phyloP scores from a whole-genome alignment of 1,140 invertebrate genomes.

The Megathymus violae region DNA sequence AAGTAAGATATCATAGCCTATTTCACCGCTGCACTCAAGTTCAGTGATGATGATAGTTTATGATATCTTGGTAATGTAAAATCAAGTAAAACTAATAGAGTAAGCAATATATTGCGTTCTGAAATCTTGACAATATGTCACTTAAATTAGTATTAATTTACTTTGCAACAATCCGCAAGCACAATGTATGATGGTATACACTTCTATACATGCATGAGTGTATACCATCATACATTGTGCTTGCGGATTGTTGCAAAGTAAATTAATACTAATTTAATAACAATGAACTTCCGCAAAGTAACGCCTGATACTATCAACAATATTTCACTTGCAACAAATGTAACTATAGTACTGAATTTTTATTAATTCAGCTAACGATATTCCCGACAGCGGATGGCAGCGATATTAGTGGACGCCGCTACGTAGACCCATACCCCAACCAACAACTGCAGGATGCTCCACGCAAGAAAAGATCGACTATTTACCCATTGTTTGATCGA shows the following conservation, averaged over 20 bases:
- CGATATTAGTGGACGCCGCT: conserved; percentile 73
- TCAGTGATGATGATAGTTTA: conserved; percentile 32
- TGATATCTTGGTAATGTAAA: conserved; percentile 35
- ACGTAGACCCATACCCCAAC: conserved; percentile 72
- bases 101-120: background rate
- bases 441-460: conserved; percentile 74
- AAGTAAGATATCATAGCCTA: conserved; percentile 55
- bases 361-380: conserved; percentile 77
- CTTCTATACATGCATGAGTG: no score
- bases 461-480: conserved; percentile 68
- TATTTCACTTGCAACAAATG: background rate
- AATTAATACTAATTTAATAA: no score
- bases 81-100: background rate
- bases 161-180: no score
- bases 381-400: conserved; percentile 79
- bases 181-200: no score
- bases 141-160: no score
- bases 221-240: no score
- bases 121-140: conserved; percentile 6
- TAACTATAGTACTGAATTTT: conserved; percentile 41
- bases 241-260: no score
- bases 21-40: conserved; percentile 8
- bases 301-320: no score
- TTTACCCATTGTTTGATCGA: conserved; percentile 57
- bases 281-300: no score